Evolutionary conservation across 2,113 vertebrate species (phyloP).

Genomic region (Nothobranchius furzeri): DNA sequence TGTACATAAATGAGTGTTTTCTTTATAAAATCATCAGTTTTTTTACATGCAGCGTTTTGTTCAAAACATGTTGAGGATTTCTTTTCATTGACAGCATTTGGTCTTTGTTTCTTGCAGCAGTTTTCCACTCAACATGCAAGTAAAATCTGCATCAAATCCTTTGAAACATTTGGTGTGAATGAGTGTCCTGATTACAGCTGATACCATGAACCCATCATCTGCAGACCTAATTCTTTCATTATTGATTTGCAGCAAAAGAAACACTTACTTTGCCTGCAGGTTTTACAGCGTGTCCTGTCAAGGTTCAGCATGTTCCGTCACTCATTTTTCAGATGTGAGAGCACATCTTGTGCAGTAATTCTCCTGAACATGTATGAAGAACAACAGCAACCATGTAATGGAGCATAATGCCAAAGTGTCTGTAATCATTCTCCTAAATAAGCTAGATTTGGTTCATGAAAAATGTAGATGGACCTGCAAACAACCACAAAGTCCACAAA

Average conservation of each 20-base stretch:
- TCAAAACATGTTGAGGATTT: not conserved
- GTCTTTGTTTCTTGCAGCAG: too few species aligned
- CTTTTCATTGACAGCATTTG: too few species aligned
- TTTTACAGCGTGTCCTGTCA: not conserved
- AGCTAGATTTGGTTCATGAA: not conserved
- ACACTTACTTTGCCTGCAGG: not conserved
- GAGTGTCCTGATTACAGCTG: not conserved
- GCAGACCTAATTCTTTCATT: not conserved
- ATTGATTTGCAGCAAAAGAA: not conserved
- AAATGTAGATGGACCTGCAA: too few species aligned
- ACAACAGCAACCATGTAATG: too few species aligned
- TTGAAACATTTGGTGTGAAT: not conserved
- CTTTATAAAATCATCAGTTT: not conserved
- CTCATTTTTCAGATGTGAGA: not conserved
- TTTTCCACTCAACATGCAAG: not conserved
- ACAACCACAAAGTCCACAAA: not conserved
- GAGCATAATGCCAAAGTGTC: not conserved
- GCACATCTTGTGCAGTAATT: not conserved
- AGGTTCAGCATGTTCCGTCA: not conserved
- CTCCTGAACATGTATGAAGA: not conserved
- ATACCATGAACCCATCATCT: not conserved
- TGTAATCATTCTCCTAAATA: not conserved
- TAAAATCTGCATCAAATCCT: not conserved
- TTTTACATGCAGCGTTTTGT: not conserved
- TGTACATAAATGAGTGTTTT: not conserved